These are phyloP conservation scores for Petrocephalus zakoni DNA, from an alignment of 2,113 vertebrate genomes.

Conservation along the genomic window DNA sequence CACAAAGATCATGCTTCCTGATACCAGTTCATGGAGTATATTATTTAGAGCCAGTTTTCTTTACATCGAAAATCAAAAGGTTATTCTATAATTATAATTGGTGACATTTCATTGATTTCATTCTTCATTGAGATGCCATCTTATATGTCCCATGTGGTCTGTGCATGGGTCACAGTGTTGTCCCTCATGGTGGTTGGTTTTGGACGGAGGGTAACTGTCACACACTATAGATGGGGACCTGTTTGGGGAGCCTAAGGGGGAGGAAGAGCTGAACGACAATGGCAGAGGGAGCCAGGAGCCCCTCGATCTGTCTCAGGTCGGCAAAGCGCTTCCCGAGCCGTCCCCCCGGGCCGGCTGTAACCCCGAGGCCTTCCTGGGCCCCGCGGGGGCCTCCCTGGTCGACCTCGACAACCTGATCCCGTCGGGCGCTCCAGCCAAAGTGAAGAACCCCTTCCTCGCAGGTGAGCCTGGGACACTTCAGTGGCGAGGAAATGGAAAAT, in stretches of 20 bases:
- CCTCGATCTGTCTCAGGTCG: constrained; percentile 68
- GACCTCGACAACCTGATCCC: constrained; percentile 81
- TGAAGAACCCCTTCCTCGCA: constrained; percentile 82
- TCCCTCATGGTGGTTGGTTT: not conserved
- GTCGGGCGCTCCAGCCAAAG: constrained; percentile 57
- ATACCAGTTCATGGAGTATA: not conserved
- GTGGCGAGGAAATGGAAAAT: not conserved
- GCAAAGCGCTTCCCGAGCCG: constrained; percentile 62
- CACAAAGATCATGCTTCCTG: not conserved
- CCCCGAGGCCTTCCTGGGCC: constrained; percentile 82
- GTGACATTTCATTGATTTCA: not conserved
- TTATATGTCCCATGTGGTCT: not conserved
- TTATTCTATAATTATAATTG: not conserved
- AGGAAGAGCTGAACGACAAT: constrained; percentile 65
- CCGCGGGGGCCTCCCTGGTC: constrained; percentile 80
- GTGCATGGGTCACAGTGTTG: not conserved
- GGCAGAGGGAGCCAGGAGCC: constrained; percentile 60
- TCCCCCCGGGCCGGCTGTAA: constrained; percentile 62
- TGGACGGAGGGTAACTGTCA: not conserved
- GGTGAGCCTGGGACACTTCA: constrained; percentile 52
- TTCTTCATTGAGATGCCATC: not conserved
- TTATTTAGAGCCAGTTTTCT: not conserved
- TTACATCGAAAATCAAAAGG: not conserved
- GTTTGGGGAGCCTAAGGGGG: constrained; percentile 76
- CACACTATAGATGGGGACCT: constrained; percentile 69